A percentile compares a stretch with the other conserved stretches of the same genome.
These are phyloP conservation scores for Brachypteracias leptosomus DNA, from an alignment of 2,113 vertebrate genomes.

Conservation along the genomic window DNA sequence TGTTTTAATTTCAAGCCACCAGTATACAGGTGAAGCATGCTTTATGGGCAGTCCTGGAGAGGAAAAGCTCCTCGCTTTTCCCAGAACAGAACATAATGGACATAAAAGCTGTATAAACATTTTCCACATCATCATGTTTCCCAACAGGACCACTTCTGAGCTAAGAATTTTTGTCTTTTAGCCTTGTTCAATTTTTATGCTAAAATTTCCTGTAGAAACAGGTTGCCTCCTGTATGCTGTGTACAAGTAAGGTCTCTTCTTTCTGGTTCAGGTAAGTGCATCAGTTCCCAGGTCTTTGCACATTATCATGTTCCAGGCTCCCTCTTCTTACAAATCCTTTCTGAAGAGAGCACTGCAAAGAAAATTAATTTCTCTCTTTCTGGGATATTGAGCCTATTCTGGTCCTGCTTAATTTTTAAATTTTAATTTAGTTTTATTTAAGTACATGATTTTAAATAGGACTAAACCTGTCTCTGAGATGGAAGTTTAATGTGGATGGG, in stretches of 20 bases:
- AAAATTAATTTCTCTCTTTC: neutral
- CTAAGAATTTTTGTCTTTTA: neutral
- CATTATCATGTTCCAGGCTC: neutral
- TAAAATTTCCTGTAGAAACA: neutral
- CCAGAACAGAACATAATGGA: neutral
- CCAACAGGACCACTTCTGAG: conserved; percentile 1
- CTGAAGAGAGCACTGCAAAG: neutral
- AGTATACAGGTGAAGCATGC: conserved; percentile 2
- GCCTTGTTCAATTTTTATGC: neutral
- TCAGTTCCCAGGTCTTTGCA: neutral
- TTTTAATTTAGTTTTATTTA: neutral
- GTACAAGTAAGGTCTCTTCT: neutral
- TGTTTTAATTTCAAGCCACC: conserved; percentile 14
- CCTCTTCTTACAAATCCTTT: neutral
- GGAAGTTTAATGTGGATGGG: neutral
- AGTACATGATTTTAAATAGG: neutral
- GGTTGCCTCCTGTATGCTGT: neutral
- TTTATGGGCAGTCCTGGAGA: conserved; percentile 4
- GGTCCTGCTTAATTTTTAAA: neutral
- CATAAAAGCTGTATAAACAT: neutral
- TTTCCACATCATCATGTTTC: conserved; percentile 12
- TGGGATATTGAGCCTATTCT: neutral
- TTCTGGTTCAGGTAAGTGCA: neutral
- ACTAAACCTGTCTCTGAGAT: neutral
- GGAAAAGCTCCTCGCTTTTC: neutral